phyloP scores from a whole-genome alignment of 2,888 invertebrate genomes.

The Hermaeophaga mercurialis region DNA sequence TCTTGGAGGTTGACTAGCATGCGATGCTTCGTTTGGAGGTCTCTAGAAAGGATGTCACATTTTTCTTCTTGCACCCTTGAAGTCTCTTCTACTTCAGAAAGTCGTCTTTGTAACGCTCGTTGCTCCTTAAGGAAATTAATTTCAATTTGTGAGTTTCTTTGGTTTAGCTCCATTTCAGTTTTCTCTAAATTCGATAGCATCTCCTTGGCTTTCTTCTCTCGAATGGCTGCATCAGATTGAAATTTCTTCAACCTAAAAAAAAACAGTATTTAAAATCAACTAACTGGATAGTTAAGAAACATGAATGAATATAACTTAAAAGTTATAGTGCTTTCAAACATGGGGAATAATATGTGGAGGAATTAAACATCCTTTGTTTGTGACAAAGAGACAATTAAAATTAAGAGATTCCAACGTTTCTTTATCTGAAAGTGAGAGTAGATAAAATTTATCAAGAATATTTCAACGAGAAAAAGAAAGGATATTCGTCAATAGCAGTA shows the following conservation, averaged over 20 bases:
- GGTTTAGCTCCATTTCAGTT: slow-evolving; percentile 75
- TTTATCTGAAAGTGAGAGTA: too few species aligned
- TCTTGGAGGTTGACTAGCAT: slow-evolving; percentile 70
- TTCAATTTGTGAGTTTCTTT: slow-evolving; percentile 73
- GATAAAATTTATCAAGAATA: too few species aligned
- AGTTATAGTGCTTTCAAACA: too few species aligned
- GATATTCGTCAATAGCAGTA: too few species aligned
- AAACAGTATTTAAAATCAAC: slow-evolving; percentile 11
- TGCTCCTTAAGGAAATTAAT: slow-evolving; percentile 70
- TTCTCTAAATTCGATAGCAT: slow-evolving; percentile 75
- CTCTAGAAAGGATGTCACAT: slow-evolving; percentile 68
- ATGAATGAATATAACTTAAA: too few species aligned
- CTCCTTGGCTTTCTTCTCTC: slow-evolving; percentile 79
- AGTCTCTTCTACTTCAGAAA: slow-evolving; percentile 71
- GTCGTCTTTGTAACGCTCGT: slow-evolving; percentile 56
- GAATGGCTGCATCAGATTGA: slow-evolving; percentile 70
- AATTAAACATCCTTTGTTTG: too few species aligned
- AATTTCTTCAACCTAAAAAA: slow-evolving; percentile 66
- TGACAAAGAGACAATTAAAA: too few species aligned
- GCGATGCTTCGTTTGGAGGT: slow-evolving; percentile 69
- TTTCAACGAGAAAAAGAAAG: too few species aligned
- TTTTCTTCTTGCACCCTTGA: slow-evolving; percentile 71
- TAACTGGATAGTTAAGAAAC: too few species aligned
- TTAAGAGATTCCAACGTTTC: too few species aligned
- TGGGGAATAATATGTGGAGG: too few species aligned